Conservation (phyloP, 2,113 vertebrate species). For the Deroptyus accipitrinus region DNA sequence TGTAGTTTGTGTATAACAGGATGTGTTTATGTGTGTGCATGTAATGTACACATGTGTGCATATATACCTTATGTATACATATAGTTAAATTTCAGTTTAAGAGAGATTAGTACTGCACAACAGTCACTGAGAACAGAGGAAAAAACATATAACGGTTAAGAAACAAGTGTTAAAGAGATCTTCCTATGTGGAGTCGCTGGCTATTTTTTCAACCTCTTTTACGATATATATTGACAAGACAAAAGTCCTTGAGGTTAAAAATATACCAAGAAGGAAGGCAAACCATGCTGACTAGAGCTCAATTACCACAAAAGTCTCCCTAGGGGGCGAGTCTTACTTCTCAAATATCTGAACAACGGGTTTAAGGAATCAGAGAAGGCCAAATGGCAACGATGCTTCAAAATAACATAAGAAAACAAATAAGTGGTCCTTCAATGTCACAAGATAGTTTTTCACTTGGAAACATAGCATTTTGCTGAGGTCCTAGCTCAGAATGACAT, state of each 20-base stretch:
- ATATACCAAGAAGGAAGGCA: slow-evolving; percentile 34
- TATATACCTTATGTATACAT: background rate
- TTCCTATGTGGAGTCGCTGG: background rate
- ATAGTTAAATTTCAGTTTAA: background rate
- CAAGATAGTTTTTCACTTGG: slow-evolving; percentile 10
- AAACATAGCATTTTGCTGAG: background rate
- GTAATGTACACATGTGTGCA: accelerated
- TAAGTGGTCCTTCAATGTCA: slow-evolving; percentile 35
- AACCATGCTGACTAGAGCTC: slow-evolving; percentile 48
- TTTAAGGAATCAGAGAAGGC: slow-evolving; percentile 60
- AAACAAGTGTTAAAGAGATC: background rate
- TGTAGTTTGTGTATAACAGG: background rate
- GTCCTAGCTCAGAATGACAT: background rate
- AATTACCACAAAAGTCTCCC: slow-evolving; percentile 57
- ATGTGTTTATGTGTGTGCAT: background rate
- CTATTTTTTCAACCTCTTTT: slow-evolving; percentile 39
- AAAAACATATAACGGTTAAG: background rate
- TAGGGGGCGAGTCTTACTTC: slow-evolving; percentile 27
- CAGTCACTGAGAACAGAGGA: background rate
- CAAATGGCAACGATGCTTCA: slow-evolving; percentile 51
- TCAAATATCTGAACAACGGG: slow-evolving; percentile 61
- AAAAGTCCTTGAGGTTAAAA: slow-evolving; percentile 13
- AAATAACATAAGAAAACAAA: slow-evolving; percentile 57
- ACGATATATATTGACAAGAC: background rate
- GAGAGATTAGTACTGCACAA: background rate